Conservation (phyloP, 2,888 invertebrate genomes). For the Tridacna crocea region DNA sequence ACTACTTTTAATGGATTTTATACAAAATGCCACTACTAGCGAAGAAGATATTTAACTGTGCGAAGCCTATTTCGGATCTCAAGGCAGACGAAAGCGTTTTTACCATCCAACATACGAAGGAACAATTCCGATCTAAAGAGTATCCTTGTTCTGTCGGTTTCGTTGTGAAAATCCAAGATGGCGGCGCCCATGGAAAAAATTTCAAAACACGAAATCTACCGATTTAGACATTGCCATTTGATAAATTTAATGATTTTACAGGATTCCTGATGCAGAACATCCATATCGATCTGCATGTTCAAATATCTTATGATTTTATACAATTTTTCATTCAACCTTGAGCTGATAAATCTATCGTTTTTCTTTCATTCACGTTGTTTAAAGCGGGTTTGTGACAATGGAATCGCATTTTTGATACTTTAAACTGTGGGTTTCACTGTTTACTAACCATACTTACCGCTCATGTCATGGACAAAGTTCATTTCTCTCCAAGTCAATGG, state of each 20-base stretch:
- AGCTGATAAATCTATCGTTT: too few species aligned
- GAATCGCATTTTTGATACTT: too few species aligned
- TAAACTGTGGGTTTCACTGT: too few species aligned
- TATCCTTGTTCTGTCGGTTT: constrained; percentile 78
- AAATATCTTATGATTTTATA: too few species aligned
- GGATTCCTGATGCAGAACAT: background rate
- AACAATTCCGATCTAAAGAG: constrained; percentile 82
- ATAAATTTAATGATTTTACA: background rate
- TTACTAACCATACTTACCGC: too few species aligned
- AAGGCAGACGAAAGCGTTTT: constrained; percentile 75
- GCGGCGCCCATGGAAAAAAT: constrained; percentile 73
- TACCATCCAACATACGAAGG: constrained; percentile 80
- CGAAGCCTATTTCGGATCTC: constrained; percentile 71
- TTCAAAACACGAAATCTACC: constrained; percentile 37
- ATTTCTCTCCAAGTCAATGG: too few species aligned
- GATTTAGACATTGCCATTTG: background rate
- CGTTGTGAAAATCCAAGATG: constrained; percentile 77
- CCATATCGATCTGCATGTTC: background rate
- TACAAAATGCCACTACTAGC: constrained; percentile 81
- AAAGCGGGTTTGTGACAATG: too few species aligned
- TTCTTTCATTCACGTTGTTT: too few species aligned
- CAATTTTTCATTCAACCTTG: constrained; percentile 10
- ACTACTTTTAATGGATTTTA: constrained; percentile 63
- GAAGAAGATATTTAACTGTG: constrained; percentile 75
- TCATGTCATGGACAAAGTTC: too few species aligned